These are phyloP conservation scores for Ptychoptera contaminata DNA, from an alignment of 2,888 invertebrate species.

Conservation along the genomic window DNA sequence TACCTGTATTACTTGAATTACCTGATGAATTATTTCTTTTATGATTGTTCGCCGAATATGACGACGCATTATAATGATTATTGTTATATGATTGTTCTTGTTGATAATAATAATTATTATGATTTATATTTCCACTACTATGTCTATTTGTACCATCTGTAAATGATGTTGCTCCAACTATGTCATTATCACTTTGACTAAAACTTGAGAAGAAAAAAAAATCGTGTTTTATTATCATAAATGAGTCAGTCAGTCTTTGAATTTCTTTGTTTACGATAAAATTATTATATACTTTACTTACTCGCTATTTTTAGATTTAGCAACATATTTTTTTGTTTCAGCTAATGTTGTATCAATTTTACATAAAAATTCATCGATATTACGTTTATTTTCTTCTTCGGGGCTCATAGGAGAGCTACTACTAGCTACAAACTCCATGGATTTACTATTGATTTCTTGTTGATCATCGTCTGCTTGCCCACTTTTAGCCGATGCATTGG, in stretches of 20 bases:
- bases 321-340: slow-evolving; percentile 67
- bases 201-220: no score
- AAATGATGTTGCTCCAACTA: slow-evolving; percentile 13
- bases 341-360: slow-evolving; percentile 76
- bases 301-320: slow-evolving; percentile 67
- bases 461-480: slow-evolving; percentile 5
- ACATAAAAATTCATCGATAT: slow-evolving; percentile 63
- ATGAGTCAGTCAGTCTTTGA: no score
- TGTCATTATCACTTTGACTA: slow-evolving; percentile 20
- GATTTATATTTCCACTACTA: neutral
- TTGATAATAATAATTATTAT: slow-evolving; percentile 6
- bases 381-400: slow-evolving; percentile 58
- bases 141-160: no score
- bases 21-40: slow-evolving; percentile 32
- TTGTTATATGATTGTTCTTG: slow-evolving; percentile 3
- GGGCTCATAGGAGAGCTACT: slow-evolving; percentile 28
- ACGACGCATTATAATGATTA: slow-evolving; percentile 18
- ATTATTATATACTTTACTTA: slow-evolving; percentile 36
- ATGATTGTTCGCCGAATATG: slow-evolving; percentile 17
- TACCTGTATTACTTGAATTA: slow-evolving; percentile 33
- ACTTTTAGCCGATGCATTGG: slow-evolving; percentile 1
- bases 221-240: no score
- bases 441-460: slow-evolving; percentile 25
- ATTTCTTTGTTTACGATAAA: no score
- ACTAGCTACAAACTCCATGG: slow-evolving; percentile 35